Evolutionary conservation across 2,113 vertebrate genomes (phyloP), one percentile per base, ranked within the genome.

Genomic region (Dromiciops gliroides): DNA sequence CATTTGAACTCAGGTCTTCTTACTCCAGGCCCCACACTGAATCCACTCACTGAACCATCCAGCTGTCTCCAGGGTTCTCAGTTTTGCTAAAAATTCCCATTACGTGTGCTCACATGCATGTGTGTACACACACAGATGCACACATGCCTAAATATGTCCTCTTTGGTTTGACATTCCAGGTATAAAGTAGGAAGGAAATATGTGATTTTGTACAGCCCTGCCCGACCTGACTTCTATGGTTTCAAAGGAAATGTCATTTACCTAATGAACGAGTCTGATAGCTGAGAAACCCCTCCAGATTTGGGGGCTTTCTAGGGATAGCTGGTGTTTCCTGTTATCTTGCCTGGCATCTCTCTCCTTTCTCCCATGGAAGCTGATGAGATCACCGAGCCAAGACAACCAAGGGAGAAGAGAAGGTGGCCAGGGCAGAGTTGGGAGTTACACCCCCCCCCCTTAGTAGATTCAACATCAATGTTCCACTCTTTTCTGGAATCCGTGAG

Each of bases 141-240:
- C 88, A 56, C 53, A 26, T 28, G 53, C 53, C 56, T 31, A 31
- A 31, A 60, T 10, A 2, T 31, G 31, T 60, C 28, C 56, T 60
- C 11, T 11, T 10, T 60, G 26, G 31, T 60, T 16, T 31, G 56
- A 60, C 28, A 31, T 12, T 3, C 10, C 56, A 60, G 28, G 28
- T 0, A 60, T 31, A 60, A 7, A 49, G 50, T 1, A 75, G 2
- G 1, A 95, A 48, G 8, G 19, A 75, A 75, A 92, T 52, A 44
- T 89, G 96, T 90, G 23, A 97, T 90, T 48, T 88, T 24, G 90
- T 50, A 60, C 56, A 47, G 48, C 37, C 22, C 24, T 90, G 19
- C 75, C 28, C n/a, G 50, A 89, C 91, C 89, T 60, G 23, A 53
- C 8, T 7, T 60, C 1, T 51, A 23, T 0, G 25, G 44, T 50